These are phyloP conservation scores for Fissipunctia ypsillon DNA, from an alignment of 2,888 invertebrate genomes.

Conservation along the genomic window DNA sequence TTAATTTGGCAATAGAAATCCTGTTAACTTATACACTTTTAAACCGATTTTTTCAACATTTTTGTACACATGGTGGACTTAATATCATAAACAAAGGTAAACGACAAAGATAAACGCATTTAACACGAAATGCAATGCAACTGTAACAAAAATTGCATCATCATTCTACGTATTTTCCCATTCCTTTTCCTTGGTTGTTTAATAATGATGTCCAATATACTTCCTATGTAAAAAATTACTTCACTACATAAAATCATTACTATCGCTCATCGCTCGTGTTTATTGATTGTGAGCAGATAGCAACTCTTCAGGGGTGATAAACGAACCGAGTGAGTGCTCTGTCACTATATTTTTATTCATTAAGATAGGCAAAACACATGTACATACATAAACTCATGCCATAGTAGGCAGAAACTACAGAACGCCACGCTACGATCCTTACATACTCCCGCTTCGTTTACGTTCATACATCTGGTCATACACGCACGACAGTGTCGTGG, in stretches of 20 bases:
- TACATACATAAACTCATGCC: neutral
- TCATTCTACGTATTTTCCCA: too few relatives aligned
- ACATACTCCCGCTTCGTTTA: neutral
- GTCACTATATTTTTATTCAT: neutral
- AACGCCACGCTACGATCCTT: neutral
- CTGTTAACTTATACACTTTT: neutral
- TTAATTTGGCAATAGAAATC: neutral
- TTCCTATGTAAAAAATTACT: neutral
- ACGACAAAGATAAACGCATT: neutral
- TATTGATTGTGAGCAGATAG: conserved; percentile 27
- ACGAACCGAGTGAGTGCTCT: neutral
- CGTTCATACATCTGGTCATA: too few relatives aligned
- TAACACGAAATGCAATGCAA: neutral
- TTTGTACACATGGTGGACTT: neutral
- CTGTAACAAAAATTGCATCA: neutral
- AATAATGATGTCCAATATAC: neutral
- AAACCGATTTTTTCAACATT: neutral
- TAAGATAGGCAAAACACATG: neutral
- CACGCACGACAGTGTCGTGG: too few relatives aligned
- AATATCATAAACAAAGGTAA: too few relatives aligned
- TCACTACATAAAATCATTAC: neutral
- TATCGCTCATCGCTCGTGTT: neutral
- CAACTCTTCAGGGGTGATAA: conserved; percentile 23
- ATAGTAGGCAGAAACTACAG: neutral
- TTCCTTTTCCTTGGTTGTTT: neutral